Base-by-base conservation (phyloP, 1,140 invertebrate genomes). In the honey bee (Apis mellifera) region DNA sequence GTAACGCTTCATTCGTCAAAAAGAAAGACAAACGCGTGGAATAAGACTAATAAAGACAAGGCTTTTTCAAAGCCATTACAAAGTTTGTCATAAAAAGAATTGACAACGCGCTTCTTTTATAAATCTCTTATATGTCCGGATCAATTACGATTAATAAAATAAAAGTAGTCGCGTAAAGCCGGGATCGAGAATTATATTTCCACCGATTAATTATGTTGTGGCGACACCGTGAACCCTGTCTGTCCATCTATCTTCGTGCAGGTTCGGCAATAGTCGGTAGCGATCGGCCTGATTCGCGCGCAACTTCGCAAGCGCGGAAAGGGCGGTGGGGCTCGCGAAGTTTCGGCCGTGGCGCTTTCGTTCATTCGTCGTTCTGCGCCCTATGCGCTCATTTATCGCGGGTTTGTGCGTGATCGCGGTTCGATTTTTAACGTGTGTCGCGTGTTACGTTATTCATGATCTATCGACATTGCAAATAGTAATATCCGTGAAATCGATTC, bases 321-420 rank as follows among this genome's bases (percentile, higher is more conserved):
- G 82, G 84, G 83, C 85, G 86, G 90, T 90, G 90, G 90, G 89
- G 89, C 85, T 89, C 84, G 84, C 85, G 86, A 90, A 89, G 86
- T 89, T 86, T 87, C 87, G 84, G 87, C 79, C 64, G 73, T 73
- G 75, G 74, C 83, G 89, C 88, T 86, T 88, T 84, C 78, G 85
- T 71, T 89, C 90, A 93, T 92, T 93, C 91, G 90, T 89, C 87
- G 90, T 88, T 89, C 83, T 79, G 90, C 92, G 89, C 80, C 77
- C 88, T 80, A 84, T 86, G 84, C 80, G 88, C 87, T 76, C 72
- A 78, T 70, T 77, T 77, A 70, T n/a, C 78, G 80, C 52, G 52
- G 15, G 9, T 69, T 68, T 62, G 74, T 32, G 71, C 15, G 15
- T 66, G 32, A 42, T 60, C 78, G 78, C 59, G 72, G 66, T 26